Percentiles rank a stretch among this genome's conserved stretches.
These are phyloP conservation scores for Meta bourneti DNA, from an alignment of 2,888 invertebrate genomes.

Conservation along the genomic window DNA sequence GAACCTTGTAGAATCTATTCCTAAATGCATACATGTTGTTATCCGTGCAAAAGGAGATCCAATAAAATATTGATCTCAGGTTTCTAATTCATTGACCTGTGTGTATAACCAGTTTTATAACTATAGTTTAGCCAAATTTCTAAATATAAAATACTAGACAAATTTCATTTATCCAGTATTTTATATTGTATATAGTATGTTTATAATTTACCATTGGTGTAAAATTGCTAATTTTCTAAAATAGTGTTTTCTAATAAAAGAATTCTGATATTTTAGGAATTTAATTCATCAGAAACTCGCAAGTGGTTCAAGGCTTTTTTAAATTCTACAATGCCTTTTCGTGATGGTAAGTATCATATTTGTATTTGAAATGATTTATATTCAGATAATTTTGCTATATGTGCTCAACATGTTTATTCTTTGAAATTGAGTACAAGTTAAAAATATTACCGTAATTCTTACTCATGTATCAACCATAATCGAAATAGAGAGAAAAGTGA, in stretches of 20 bases:
- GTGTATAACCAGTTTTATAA: too few relatives aligned
- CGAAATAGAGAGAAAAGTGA: too few relatives aligned
- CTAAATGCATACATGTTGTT: too few relatives aligned
- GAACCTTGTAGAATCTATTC: too few relatives aligned
- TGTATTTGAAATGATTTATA: background rate
- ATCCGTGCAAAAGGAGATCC: too few relatives aligned
- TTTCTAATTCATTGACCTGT: too few relatives aligned
- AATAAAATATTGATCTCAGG: too few relatives aligned
- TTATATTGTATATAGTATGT: background rate
- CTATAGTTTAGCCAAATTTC: background rate
- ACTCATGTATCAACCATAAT: too few relatives aligned
- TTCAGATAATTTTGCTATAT: background rate
- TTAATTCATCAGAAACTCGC: conserved; percentile 61
- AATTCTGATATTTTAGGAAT: conserved; percentile 56
- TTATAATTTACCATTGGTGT: background rate
- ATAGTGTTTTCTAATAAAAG: background rate
- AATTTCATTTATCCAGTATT: background rate
- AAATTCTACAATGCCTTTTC: conserved; percentile 1
- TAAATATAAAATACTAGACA: background rate
- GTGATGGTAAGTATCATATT: conserved; percentile 42
- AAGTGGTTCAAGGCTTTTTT: conserved; percentile 64
- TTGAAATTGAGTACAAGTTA: too few relatives aligned
- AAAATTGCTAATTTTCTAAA: background rate
- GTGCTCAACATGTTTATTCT: too few relatives aligned
- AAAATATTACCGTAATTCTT: too few relatives aligned